A percentile compares a stretch with the other conserved stretches of the same genome.
Evolutionary conservation across 35 echinoderm and acorn worm genomes (phyloP).

Genomic region (Strongylocentrotus purpuratus): DNA sequence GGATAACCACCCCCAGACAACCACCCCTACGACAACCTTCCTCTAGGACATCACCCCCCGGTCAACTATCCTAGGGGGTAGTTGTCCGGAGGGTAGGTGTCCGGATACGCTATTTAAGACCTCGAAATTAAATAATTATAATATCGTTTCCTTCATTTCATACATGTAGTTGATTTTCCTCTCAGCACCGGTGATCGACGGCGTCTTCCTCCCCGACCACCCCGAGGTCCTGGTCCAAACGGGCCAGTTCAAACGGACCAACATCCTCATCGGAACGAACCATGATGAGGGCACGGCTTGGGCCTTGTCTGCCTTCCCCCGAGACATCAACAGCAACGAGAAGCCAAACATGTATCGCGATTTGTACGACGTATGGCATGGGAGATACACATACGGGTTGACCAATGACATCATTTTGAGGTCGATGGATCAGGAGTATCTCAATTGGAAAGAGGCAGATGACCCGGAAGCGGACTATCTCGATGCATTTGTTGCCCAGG

Average conservation of each 20-base stretch:
- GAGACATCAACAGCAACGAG: constrained; percentile 34
- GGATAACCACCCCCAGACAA: too few relatives aligned
- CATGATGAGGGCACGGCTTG: constrained; percentile 76
- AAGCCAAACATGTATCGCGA: constrained; percentile 44
- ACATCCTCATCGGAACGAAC: constrained; percentile 68
- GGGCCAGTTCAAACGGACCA: constrained; percentile 67
- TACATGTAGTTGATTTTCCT: constrained; percentile 28
- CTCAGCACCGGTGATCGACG: constrained; percentile 65
- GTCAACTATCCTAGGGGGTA: too few relatives aligned
- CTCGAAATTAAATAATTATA: too few relatives aligned
- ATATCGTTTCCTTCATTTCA: not conserved
- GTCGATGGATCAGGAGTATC: constrained; percentile 64
- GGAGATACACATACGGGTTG: constrained; percentile 51
- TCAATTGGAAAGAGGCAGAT: constrained; percentile 57
- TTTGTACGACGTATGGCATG: constrained; percentile 51
- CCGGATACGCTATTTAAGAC: too few relatives aligned
- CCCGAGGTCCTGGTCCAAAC: constrained; percentile 54
- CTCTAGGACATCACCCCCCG: too few relatives aligned
- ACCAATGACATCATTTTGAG: constrained; percentile 59
- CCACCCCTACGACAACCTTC: too few relatives aligned
- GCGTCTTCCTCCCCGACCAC: constrained; percentile 65
- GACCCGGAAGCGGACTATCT: constrained; percentile 67
- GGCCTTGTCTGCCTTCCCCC: constrained; percentile 49
- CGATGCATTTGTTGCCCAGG: constrained; percentile 55
- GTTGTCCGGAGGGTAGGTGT: too few relatives aligned